Conservation (phyloP, 2,797 vertebrate genomes). For the Mormyrus hasselquistii region DNA sequence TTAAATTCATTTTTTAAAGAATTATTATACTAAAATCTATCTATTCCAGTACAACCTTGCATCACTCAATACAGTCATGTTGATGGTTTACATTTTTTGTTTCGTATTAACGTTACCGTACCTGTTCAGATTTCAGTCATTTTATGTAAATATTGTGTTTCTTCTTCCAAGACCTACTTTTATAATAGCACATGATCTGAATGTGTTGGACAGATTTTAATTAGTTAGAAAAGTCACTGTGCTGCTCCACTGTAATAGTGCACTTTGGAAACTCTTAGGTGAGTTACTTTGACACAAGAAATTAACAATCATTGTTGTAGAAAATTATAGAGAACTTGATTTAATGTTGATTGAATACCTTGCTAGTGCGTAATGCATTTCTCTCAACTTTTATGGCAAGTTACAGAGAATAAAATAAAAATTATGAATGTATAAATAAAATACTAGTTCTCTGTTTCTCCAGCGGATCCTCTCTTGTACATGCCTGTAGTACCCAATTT, state of each 20-base stretch:
- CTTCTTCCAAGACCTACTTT: conserved; percentile 41
- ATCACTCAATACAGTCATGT: not conserved
- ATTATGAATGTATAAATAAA: not conserved
- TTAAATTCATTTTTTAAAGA: conserved; percentile 15
- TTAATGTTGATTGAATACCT: not conserved
- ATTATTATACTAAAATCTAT: not conserved
- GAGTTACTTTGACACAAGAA: conserved; percentile 23
- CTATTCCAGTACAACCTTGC: not conserved
- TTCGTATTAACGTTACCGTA: not conserved
- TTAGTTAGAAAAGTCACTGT: conserved; percentile 27
- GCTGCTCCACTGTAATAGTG: conserved; percentile 34
- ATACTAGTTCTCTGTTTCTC: not conserved
- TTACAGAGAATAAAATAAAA: not conserved
- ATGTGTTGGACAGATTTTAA: conserved; percentile 34
- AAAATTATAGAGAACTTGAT: not conserved
- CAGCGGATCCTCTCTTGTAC: not conserved
- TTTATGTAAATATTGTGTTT: conserved; percentile 31
- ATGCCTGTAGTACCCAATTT: not conserved
- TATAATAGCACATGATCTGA: conserved; percentile 47
- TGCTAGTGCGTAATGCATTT: not conserved
- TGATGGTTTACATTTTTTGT: not conserved
- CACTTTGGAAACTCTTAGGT: conserved; percentile 34
- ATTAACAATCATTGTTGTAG: not conserved
- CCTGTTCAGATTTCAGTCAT: conserved; percentile 16
- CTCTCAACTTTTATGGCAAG: not conserved